Conservation (phyloP, 2,888 invertebrate genomes). For the Ormia ochracea region DNA sequence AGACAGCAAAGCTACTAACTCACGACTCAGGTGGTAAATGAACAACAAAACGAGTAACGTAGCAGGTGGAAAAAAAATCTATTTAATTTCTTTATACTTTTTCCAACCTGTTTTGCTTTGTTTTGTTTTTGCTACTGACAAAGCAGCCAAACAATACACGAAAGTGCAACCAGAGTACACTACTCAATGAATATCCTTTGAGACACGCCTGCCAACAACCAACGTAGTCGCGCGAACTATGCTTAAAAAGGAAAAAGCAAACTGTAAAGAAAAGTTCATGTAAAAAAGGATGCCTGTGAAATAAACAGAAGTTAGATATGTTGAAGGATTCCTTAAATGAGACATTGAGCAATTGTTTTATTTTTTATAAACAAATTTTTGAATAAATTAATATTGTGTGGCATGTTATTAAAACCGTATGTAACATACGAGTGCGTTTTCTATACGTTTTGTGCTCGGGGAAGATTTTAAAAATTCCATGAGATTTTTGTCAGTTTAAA, state of each 20-base stretch:
- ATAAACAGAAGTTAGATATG: slow-evolving; percentile 39
- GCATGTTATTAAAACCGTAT: background rate
- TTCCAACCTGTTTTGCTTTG: no score
- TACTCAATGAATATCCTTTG: slow-evolving; percentile 52
- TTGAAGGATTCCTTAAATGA: slow-evolving; percentile 31
- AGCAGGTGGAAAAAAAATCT: slow-evolving; percentile 21
- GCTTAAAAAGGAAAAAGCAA: background rate
- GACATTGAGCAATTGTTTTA: slow-evolving; percentile 40
- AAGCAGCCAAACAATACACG: background rate
- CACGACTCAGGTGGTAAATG: slow-evolving; percentile 45
- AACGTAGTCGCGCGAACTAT: background rate
- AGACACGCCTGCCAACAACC: slow-evolving; percentile 1
- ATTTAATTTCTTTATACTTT: no score
- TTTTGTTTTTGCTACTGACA: background rate
- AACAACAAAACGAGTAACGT: slow-evolving; percentile 16
- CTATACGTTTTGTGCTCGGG: background rate
- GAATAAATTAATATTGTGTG: slow-evolving; percentile 25
- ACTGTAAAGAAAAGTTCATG: background rate
- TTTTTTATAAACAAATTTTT: slow-evolving; percentile 22
- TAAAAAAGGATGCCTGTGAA: slow-evolving; percentile 12
- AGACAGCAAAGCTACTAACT: slow-evolving; percentile 29
- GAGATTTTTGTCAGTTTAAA: background rate
- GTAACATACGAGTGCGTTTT: no score
- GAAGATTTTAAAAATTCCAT: slow-evolving; percentile 3
- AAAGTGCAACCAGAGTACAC: slow-evolving; percentile 29